Conservation (phyloP, 1,140 invertebrate species). For the Aphelenchoides avenae region DNA sequence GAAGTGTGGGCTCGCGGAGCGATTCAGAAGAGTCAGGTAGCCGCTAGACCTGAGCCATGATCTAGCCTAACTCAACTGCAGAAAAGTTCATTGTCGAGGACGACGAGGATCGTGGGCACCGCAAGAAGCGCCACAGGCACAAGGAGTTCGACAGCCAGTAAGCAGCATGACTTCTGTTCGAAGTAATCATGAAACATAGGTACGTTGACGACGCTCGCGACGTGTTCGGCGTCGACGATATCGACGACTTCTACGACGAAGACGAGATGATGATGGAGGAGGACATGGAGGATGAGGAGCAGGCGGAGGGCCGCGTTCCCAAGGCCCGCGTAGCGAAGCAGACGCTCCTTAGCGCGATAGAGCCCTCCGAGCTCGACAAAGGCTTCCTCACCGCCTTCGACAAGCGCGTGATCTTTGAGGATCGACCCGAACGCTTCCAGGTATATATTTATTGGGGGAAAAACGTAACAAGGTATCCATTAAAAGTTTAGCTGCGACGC, state of each 20-base stretch:
- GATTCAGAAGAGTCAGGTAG: slow-evolving; percentile 64
- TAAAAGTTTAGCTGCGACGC: slow-evolving; percentile 77
- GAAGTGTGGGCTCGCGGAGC: slow-evolving; percentile 20
- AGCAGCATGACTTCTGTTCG: neutral
- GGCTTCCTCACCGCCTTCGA: slow-evolving; percentile 91
- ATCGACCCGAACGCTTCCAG: slow-evolving; percentile 64
- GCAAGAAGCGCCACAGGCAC: slow-evolving; percentile 11
- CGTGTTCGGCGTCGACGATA: slow-evolving; percentile 74
- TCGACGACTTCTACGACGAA: slow-evolving; percentile 33
- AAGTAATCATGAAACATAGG: slow-evolving; percentile 61
- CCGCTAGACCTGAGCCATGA: too few species aligned
- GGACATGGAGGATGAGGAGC: slow-evolving; percentile 21
- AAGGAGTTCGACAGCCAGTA: slow-evolving; percentile 9
- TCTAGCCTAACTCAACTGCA: too few species aligned
- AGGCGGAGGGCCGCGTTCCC: slow-evolving; percentile 50
- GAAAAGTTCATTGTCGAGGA: slow-evolving; percentile 49
- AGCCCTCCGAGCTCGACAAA: slow-evolving; percentile 90
- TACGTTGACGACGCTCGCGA: slow-evolving; percentile 96
- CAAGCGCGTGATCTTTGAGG: slow-evolving; percentile 70
- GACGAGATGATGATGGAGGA: slow-evolving; percentile 17
- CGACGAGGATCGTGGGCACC: slow-evolving; percentile 19
- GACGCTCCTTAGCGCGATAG: slow-evolving; percentile 76
- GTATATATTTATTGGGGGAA: too few species aligned
- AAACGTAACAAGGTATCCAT: too few species aligned
- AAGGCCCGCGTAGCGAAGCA: slow-evolving; percentile 59